A percentile compares a stretch with the other conserved stretches of the same genome.
phyloP scores from a whole-genome alignment of 2,113 vertebrate genomes.

The Odocoileus hemionus region DNA sequence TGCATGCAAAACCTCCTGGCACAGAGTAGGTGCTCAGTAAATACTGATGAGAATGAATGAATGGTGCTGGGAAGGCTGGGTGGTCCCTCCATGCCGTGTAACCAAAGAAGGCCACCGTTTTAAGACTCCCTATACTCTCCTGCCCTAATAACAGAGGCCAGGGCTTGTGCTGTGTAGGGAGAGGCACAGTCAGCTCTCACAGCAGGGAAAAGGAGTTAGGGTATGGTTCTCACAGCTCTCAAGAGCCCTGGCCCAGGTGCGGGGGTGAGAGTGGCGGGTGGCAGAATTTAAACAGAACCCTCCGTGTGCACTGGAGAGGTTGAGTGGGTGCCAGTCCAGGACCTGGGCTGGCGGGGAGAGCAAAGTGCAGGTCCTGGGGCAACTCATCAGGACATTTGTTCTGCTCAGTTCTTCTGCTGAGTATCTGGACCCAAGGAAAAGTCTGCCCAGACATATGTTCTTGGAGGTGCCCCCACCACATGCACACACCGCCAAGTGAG shows the following conservation, averaged over 20 bases:
- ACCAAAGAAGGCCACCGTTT: not conserved
- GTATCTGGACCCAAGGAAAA: not conserved
- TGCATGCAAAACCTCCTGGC: not conserved
- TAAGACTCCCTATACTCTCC: not conserved
- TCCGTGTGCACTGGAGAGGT: not conserved
- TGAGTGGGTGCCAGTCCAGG: not conserved
- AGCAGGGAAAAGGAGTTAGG: rapidly evolving
- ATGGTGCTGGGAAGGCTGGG: not conserved
- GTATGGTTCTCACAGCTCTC: not conserved
- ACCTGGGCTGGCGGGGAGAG: not conserved
- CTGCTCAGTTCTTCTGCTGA: not conserved
- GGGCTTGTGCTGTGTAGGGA: not conserved
- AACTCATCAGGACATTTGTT: not conserved
- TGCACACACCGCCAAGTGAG: rapidly evolving
- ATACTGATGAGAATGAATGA: not conserved
- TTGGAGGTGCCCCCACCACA: not conserved
- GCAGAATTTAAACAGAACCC: not conserved
- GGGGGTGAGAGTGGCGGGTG: not conserved
- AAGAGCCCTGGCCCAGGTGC: not conserved
- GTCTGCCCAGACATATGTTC: not conserved
- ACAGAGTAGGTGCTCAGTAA: not conserved
- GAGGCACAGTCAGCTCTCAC: rapidly evolving
- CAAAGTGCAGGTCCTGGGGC: not conserved
- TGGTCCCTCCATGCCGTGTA: rapidly evolving
- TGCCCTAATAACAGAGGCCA: not conserved